Conservation (phyloP, 2,888 invertebrate genomes). For the Rhingia campestris region DNA sequence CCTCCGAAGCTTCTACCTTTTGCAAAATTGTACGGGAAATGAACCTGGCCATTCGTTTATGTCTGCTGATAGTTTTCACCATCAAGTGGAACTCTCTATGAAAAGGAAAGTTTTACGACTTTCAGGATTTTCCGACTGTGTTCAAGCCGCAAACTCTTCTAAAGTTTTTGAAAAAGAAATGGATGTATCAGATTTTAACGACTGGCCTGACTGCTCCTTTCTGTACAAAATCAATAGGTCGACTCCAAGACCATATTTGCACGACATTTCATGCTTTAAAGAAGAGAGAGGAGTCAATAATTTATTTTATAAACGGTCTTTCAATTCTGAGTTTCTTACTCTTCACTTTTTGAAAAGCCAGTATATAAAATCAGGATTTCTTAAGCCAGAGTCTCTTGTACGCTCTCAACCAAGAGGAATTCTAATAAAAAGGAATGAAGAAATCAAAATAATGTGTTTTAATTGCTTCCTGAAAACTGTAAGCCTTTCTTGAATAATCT, state of each 20-base stretch:
- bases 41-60: constrained; percentile 17
- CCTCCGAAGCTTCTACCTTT: background rate
- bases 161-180: constrained; percentile 15
- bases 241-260: constrained; percentile 22
- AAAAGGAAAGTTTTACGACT: constrained; percentile 18
- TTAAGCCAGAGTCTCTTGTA: constrained; percentile 16
- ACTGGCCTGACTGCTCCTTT: constrained; percentile 14
- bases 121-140: constrained; percentile 29
- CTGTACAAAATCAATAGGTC: constrained; percentile 29
- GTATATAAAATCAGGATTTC: constrained; percentile 13
- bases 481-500: background rate
- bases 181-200: background rate
- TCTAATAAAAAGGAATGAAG: background rate
- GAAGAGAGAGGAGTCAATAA: constrained; percentile 26
- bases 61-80: constrained; percentile 32
- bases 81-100: constrained; percentile 30
- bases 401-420: constrained; percentile 22
- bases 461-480: background rate
- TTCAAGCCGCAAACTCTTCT: constrained; percentile 15
- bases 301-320: constrained; percentile 8
- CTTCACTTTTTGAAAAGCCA: constrained; percentile 19
- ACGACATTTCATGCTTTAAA: constrained; percentile 15
- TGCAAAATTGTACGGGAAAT: background rate
- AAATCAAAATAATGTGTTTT: background rate
- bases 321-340: constrained; percentile 12